Base-by-base conservation (phyloP, 2,888 invertebrate genomes). In the Protula sp. region DNA sequence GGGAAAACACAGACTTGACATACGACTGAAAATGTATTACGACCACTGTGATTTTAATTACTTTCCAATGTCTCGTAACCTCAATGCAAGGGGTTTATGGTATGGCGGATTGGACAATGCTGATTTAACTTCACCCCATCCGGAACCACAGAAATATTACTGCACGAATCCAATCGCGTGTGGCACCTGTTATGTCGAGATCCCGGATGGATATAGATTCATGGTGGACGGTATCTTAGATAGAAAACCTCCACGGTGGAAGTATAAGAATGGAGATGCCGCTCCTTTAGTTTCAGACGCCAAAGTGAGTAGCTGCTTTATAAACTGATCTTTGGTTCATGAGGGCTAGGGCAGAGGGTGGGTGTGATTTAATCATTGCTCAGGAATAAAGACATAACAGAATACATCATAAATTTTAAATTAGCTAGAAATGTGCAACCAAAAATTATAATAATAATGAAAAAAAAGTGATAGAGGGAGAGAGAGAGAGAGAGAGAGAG, bases 41-140 rank as follows among this genome's bases (percentile, higher is more conserved):
- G 56, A 62, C 59, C 58, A 62, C 48, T 47, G 30, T 27, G 56
- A 56, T 27, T 62, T 28, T 26, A 45, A 54, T 29, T 55, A 53
- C 31, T 45, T 59, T 47, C 45, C 47, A 1, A 26, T 59, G n/a
- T 58, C 54, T 19, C 27, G 45, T 14, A 55, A 55, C 31, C n/a
- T 60, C 27, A 59, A 62, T 31, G 30, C 59, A n/a, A 26, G 28
- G 29, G 62, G 59, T 2, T 4, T 29, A 24, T 62, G 62, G 62
- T 28, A 53, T 38, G 31, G 30, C 2, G 31, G 56, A 2, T 26
- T 62, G 19, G 19, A 45, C 2, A 62, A 62, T 45, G 22, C 28
- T 2, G 2, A 22, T 2, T 53, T 62, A 5, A 53, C 24, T 9
- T 1, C 26, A 5, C 62, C 62, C 19, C 59, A 62, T 30, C 51